phyloP scores from a whole-genome alignment of 2,113 vertebrate species.

The Xenopus borealis region DNA sequence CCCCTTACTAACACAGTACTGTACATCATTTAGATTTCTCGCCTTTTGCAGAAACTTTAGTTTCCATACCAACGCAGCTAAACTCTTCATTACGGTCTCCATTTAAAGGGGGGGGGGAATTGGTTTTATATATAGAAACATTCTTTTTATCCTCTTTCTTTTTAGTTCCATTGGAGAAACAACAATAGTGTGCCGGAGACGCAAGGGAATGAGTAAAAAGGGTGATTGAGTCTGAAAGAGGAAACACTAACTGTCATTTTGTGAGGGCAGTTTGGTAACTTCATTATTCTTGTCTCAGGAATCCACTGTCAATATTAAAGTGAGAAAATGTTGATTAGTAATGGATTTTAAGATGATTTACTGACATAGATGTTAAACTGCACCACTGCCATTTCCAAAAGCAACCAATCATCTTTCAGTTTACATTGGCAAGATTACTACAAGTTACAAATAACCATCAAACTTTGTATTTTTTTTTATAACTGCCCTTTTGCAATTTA shows the following conservation, averaged over 20 bases:
- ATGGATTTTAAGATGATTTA: too few species aligned
- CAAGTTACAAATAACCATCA: too few species aligned
- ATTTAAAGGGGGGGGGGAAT: constrained; percentile 34
- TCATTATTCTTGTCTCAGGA: not conserved
- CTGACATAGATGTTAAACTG: too few species aligned
- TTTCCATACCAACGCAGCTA: constrained; percentile 47
- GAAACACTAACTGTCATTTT: too few species aligned
- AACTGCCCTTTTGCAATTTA: too few species aligned
- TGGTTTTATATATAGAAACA: constrained; percentile 39
- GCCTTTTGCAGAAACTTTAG: constrained; percentile 40
- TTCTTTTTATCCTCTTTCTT: constrained; percentile 5
- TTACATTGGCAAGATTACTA: too few species aligned
- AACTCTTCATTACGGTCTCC: constrained; percentile 41
- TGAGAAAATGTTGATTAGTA: too few species aligned
- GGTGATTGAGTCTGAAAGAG: not conserved
- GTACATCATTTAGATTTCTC: constrained; percentile 26
- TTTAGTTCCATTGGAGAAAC: not conserved
- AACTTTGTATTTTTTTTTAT: too few species aligned
- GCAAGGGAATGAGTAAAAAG: not conserved
- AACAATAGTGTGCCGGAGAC: not conserved
- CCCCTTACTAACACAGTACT: constrained; percentile 15
- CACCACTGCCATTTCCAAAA: too few species aligned
- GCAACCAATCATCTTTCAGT: too few species aligned
- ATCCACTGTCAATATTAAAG: too few species aligned
- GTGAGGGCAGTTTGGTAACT: not conserved